Conservation (phyloP, 2,113 vertebrate genomes). For the Carassius carassius region DNA sequence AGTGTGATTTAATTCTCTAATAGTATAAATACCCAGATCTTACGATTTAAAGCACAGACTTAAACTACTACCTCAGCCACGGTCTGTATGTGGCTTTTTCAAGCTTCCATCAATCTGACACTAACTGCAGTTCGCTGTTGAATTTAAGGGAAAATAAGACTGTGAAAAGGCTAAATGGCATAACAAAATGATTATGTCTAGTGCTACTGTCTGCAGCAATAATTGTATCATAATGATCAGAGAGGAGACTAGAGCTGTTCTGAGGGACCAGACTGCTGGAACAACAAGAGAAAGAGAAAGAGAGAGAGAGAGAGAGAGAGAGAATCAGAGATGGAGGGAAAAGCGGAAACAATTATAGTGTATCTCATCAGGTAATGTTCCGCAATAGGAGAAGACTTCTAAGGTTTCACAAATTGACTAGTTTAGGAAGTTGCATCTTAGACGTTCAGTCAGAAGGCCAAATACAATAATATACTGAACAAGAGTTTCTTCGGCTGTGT, state of each 20-base stretch:
- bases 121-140: neutral
- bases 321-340: neutral
- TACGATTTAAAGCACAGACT: neutral
- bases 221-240: constrained; percentile 52
- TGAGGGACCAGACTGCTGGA: constrained; percentile 19
- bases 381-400: constrained; percentile 29
- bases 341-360: constrained; percentile 34
- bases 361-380: constrained; percentile 40
- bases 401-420: constrained; percentile 23
- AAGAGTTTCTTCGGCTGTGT: neutral
- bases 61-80: neutral
- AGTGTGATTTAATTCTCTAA: neutral
- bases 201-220: constrained; percentile 28
- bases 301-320: neutral
- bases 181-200: constrained; percentile 43
- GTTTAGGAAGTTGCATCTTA: constrained; percentile 44
- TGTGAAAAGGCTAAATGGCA: constrained; percentile 40
- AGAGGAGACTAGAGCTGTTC: constrained; percentile 18
- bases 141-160: constrained; percentile 35
- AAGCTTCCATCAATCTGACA: neutral
- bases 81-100: neutral
- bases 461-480: neutral
- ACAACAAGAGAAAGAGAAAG: constrained; percentile 18
- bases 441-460: neutral
- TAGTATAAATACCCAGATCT: neutral